Conservation (phyloP, 2,113 vertebrate species). For the Phainopepla nitens region DNA sequence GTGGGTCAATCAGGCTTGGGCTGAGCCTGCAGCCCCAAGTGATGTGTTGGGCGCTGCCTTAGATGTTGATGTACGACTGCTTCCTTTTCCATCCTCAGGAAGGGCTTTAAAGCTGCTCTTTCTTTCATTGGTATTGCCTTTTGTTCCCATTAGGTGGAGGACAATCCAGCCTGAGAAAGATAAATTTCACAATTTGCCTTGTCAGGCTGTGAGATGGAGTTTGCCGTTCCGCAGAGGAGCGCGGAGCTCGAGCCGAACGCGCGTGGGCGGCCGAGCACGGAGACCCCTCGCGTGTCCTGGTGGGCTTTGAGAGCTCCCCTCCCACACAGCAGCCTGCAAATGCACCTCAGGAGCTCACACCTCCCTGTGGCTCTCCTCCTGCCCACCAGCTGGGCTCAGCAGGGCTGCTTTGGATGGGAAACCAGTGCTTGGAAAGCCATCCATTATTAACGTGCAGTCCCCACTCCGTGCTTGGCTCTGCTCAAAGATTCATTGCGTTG, state of each 20-base stretch:
- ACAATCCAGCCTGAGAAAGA: constrained; percentile 10
- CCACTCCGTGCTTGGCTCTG: fast-evolving
- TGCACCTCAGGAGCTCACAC: fast-evolving
- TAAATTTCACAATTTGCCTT: constrained; percentile 58
- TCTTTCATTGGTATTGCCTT: background rate
- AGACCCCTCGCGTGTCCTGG: background rate
- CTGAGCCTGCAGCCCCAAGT: background rate
- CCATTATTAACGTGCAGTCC: background rate
- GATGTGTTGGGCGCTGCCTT: background rate
- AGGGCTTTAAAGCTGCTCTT: background rate
- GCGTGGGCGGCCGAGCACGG: background rate
- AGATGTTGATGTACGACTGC: background rate
- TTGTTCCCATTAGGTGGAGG: constrained; percentile 18
- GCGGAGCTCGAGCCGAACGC: fast-evolving
- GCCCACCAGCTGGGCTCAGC: background rate
- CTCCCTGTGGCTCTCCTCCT: background rate
- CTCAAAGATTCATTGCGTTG: background rate
- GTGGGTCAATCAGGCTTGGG: constrained; percentile 22
- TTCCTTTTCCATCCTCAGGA: background rate
- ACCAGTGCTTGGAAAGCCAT: background rate
- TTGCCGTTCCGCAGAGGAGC: background rate
- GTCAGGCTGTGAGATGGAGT: constrained; percentile 52
- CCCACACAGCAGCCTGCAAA: background rate
- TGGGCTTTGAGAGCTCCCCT: background rate
- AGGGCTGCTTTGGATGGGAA: background rate